Conservation (phyloP, 2,888 invertebrate species). For the Ennomos quercinarius region DNA sequence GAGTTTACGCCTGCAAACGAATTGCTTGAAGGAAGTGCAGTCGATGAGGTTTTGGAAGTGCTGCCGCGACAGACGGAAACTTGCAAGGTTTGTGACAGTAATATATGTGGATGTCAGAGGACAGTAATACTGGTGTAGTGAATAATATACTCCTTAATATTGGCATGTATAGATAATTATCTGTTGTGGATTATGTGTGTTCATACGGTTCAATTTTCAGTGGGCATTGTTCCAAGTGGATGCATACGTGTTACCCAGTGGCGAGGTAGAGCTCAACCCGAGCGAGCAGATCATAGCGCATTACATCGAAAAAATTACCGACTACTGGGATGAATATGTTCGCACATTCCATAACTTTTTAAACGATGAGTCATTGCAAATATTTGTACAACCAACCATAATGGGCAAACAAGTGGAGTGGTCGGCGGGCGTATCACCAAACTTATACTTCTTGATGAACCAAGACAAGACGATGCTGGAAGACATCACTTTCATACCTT, state of each 20-base stretch:
- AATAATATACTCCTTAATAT: too few relatives aligned
- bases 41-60: constrained; percentile 81
- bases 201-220: constrained; percentile 62
- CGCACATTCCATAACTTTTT: constrained; percentile 89
- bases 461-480: constrained; percentile 86
- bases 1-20: constrained; percentile 78
- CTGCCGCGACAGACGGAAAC: constrained; percentile 70
- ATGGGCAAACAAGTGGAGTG: constrained; percentile 93
- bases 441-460: constrained; percentile 88
- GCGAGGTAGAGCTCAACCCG: constrained; percentile 84
- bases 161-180: too few relatives aligned
- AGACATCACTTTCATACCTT: constrained; percentile 85
- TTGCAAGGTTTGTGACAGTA: constrained; percentile 63
- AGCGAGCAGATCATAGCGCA: constrained; percentile 84
- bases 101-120: too few relatives aligned
- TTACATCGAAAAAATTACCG: constrained; percentile 86
- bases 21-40: constrained; percentile 65
- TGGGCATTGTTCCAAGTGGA: constrained; percentile 87
- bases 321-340: constrained; percentile 88
- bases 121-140: too few relatives aligned
- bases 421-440: constrained; percentile 90
- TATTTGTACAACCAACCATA: constrained; percentile 93
- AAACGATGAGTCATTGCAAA: constrained; percentile 88
- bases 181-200: constrained; percentile 40
- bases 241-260: constrained; percentile 74